A percentile compares a stretch with the other conserved stretches of the same genome.
Conservation (phyloP, 2,888 invertebrate genomes). For the Pristionchus fissidentatus region DNA sequence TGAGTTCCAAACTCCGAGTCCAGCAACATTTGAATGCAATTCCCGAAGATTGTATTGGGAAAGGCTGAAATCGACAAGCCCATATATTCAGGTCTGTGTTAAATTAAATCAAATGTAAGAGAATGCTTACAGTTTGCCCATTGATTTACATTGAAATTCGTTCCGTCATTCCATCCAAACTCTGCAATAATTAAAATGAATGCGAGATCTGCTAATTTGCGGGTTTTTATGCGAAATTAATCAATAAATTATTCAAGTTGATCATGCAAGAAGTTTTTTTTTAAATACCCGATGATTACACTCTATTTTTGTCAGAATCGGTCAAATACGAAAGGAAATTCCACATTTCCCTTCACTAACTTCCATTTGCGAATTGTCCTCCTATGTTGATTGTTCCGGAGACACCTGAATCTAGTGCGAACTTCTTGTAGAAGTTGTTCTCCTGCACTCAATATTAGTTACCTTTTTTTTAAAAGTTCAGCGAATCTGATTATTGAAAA, state of each 20-base stretch:
- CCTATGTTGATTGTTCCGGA: background rate
- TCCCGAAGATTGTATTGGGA: slow-evolving; percentile 4
- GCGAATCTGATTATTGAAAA: no score
- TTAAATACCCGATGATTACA: no score
- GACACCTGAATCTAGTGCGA: background rate
- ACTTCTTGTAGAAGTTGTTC: background rate
- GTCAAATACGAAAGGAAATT: no score
- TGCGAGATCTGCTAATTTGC: no score
- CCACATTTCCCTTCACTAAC: no score
- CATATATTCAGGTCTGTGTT: background rate
- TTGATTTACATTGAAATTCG: background rate
- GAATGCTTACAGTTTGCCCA: background rate
- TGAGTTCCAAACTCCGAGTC: background rate
- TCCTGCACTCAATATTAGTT: background rate
- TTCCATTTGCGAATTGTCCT: background rate
- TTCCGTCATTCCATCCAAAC: background rate
- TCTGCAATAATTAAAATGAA: no score
- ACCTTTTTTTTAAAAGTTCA: no score
- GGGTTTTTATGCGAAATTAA: no score
- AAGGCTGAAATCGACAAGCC: background rate
- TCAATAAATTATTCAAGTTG: no score
- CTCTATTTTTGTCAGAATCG: no score
- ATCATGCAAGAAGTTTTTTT: background rate
- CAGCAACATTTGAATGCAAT: background rate
- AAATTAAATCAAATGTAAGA: background rate